Percentiles rank a stretch among this genome's conserved stretches.
These are phyloP conservation scores for Ageneiosus marmoratus DNA, from an alignment of 2,113 vertebrate genomes.

Conservation along the genomic window DNA sequence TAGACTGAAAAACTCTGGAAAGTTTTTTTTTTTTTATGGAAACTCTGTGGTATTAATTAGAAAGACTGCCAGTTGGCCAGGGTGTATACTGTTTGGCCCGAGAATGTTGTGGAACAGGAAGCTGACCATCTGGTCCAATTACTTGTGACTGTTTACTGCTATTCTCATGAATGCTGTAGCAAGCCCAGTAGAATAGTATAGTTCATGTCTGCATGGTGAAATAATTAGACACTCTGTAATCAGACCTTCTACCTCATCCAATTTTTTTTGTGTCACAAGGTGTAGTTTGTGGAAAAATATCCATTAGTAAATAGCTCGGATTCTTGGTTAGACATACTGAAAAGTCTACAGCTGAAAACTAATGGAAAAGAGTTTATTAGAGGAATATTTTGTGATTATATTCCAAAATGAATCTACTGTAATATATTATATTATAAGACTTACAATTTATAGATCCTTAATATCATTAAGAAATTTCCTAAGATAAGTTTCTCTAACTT, in stretches of 20 bases:
- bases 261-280: background rate
- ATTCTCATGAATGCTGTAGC: conserved; percentile 33
- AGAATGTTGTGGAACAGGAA: conserved; percentile 37
- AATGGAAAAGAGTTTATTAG: background rate
- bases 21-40: conserved; percentile 1
- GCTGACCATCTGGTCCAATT: conserved; percentile 50
- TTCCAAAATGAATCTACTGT: background rate
- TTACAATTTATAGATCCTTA: background rate
- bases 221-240: conserved; percentile 2
- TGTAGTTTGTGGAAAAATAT: background rate
- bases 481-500: background rate
- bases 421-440: background rate
- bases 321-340: background rate
- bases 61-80: conserved; percentile 11
- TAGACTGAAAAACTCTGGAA: background rate
- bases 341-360: background rate
- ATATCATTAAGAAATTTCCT: no score
- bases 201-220: background rate
- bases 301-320: background rate
- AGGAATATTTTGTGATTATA: background rate
- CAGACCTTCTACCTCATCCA: background rate
- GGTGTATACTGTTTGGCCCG: conserved; percentile 9
- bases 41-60: conserved; percentile 38
- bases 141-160: conserved; percentile 28
- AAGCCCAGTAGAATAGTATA: background rate